Evolutionary conservation across 1,140 invertebrate species (phyloP).

Genomic region (Penaeus japonicus): DNA sequence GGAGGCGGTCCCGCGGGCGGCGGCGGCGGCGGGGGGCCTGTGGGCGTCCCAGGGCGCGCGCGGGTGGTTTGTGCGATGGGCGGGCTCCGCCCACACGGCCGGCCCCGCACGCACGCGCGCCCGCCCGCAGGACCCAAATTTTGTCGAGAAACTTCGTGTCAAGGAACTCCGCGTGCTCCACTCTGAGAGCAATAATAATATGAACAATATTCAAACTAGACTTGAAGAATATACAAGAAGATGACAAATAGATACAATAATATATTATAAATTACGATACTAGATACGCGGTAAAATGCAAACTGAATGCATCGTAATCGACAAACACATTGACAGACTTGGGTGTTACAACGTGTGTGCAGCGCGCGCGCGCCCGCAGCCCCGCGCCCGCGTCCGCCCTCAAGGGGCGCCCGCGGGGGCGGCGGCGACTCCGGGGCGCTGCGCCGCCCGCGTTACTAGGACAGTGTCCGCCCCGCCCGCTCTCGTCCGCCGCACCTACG

Average conservation of each 20-base stretch:
- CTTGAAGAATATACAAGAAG: constrained; percentile 59
- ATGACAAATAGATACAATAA: constrained; percentile 59
- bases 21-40: not conserved
- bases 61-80: constrained; percentile 43
- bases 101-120: not conserved
- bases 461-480: constrained; percentile 23
- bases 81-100: not conserved
- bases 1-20: not conserved
- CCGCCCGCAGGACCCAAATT: constrained; percentile 23
- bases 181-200: constrained; percentile 59
- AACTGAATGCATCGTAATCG: constrained; percentile 50
- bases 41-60: constrained; percentile 15
- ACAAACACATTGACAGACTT: constrained; percentile 54
- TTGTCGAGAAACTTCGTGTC: constrained; percentile 1
- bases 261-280: constrained; percentile 58
- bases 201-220: constrained; percentile 60
- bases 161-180: constrained; percentile 36
- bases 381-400: not conserved
- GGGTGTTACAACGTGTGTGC: constrained; percentile 24
- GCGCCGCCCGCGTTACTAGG: constrained; percentile 43
- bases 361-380: not conserved
- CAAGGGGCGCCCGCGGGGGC: not conserved
- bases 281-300: constrained; percentile 56
- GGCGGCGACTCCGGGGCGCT: not conserved
- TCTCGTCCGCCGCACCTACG: not conserved